Percentiles rank a stretch among this genome's conserved stretches.
phyloP scores from a whole-genome alignment of 1,140 invertebrate genomes.

The Anadara kagoshimensis region DNA sequence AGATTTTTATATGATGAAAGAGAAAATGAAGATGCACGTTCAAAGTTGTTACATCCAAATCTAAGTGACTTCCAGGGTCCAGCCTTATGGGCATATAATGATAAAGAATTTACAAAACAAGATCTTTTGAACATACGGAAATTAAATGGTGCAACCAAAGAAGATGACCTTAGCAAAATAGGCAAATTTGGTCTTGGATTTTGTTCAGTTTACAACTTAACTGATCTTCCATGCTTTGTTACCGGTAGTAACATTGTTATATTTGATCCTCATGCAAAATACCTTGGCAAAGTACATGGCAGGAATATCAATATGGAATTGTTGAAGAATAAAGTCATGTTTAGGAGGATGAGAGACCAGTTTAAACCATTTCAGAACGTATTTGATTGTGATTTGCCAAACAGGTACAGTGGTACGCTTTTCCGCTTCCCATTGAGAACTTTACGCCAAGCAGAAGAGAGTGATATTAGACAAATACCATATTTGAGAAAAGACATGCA shows the following conservation, averaged over 20 bases:
- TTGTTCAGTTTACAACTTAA: slow-evolving; percentile 70
- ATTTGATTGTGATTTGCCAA: slow-evolving; percentile 52
- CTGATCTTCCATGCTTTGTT: slow-evolving; percentile 70
- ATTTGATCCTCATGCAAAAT: slow-evolving; percentile 67
- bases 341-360: slow-evolving; percentile 54
- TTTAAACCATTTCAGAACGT: slow-evolving; percentile 65
- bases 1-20: slow-evolving; percentile 66
- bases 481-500: slow-evolving; percentile 57
- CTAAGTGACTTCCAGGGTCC: slow-evolving; percentile 60
- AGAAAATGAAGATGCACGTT: slow-evolving; percentile 48
- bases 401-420: slow-evolving; percentile 49
- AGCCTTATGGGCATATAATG: slow-evolving; percentile 62
- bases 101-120: slow-evolving; percentile 56
- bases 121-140: slow-evolving; percentile 61
- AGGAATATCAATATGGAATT: slow-evolving; percentile 52
- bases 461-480: slow-evolving; percentile 54
- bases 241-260: slow-evolving; percentile 62
- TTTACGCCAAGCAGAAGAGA: slow-evolving; percentile 50
- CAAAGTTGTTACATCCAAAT: slow-evolving; percentile 55
- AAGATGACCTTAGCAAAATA: slow-evolving; percentile 55
- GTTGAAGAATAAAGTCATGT: slow-evolving; percentile 40
- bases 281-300: slow-evolving; percentile 57
- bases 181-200: slow-evolving; percentile 68
- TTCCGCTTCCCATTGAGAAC: slow-evolving; percentile 65
- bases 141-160: slow-evolving; percentile 62